Percentiles rank a stretch among this genome's conserved stretches.
Evolutionary conservation across 2,888 invertebrate genomes (phyloP).

Genomic region (Pheosia tremula): DNA sequence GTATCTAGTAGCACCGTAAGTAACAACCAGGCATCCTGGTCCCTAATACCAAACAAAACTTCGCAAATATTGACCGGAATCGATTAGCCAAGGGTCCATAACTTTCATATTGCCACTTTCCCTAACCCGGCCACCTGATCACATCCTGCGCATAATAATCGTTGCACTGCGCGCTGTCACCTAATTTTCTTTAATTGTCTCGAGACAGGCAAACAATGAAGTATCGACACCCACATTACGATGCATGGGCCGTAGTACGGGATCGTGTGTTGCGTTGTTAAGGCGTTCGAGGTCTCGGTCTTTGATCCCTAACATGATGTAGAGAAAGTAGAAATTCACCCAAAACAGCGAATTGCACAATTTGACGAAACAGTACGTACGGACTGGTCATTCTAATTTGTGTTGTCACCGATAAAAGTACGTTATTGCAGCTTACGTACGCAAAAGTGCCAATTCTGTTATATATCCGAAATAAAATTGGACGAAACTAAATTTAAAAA

Average conservation of each 20-base stretch:
- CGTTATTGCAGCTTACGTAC: neutral
- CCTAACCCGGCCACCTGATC: slow-evolving; percentile 37
- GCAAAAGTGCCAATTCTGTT: too few relatives aligned
- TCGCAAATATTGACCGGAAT: neutral
- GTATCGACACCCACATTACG: slow-evolving; percentile 58
- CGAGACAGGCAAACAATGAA: slow-evolving; percentile 43
- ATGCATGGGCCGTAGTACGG: slow-evolving; percentile 57
- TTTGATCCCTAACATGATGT: slow-evolving; percentile 62
- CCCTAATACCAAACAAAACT: neutral
- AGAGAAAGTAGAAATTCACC: slow-evolving; percentile 75
- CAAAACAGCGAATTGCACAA: slow-evolving; percentile 45
- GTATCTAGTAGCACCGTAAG: neutral
- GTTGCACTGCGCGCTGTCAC: slow-evolving; percentile 25
- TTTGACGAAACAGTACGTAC: slow-evolving; percentile 31
- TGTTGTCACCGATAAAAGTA: neutral
- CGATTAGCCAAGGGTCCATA: slow-evolving; percentile 19
- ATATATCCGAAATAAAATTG: too few relatives aligned
- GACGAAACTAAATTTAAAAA: too few relatives aligned
- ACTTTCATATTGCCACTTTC: slow-evolving; percentile 50
- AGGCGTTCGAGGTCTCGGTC: slow-evolving; percentile 47
- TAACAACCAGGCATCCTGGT: neutral
- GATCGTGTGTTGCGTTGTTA: slow-evolving; percentile 63
- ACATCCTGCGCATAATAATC: slow-evolving; percentile 47
- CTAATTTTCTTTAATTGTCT: slow-evolving; percentile 65
- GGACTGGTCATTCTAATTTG: slow-evolving; percentile 12